These are phyloP conservation scores for Prunella fulvescens DNA, from an alignment of 2,113 vertebrate genomes.

Conservation along the genomic window DNA sequence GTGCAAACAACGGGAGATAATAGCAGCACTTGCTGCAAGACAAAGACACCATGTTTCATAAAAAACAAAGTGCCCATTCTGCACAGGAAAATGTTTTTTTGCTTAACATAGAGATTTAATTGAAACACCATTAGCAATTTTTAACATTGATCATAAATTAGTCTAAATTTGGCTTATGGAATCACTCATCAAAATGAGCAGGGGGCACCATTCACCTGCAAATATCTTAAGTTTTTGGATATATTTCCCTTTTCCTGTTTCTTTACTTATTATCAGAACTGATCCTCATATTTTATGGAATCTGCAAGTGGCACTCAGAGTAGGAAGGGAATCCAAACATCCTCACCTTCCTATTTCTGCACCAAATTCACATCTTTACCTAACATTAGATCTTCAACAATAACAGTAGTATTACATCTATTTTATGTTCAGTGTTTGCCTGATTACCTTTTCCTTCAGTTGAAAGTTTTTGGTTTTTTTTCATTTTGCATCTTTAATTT, in stretches of 20 bases:
- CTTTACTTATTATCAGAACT: background rate
- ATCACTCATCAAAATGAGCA: background rate
- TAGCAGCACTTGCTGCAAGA: background rate
- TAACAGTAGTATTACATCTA: background rate
- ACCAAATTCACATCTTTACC: background rate
- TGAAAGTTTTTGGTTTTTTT: background rate
- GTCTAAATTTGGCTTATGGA: background rate
- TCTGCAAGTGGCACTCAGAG: background rate
- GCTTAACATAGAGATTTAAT: background rate
- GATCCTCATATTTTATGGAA: background rate
- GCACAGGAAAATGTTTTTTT: background rate
- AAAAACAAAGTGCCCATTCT: background rate
- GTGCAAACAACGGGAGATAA: background rate
- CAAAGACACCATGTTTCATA: background rate
- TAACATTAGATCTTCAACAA: background rate
- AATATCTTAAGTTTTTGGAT: background rate
- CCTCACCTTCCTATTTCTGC: background rate
- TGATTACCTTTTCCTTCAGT: background rate
- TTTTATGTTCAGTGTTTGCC: background rate
- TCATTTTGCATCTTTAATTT: background rate
- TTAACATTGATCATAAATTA: background rate
- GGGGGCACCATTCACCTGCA: background rate
- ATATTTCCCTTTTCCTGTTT: background rate
- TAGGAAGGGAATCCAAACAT: background rate
- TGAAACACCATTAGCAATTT: background rate